A percentile compares a stretch with the other conserved stretches of the same genome.
Conservation (phyloP, 2,888 invertebrate species). For the Habroteleia sp. region DNA sequence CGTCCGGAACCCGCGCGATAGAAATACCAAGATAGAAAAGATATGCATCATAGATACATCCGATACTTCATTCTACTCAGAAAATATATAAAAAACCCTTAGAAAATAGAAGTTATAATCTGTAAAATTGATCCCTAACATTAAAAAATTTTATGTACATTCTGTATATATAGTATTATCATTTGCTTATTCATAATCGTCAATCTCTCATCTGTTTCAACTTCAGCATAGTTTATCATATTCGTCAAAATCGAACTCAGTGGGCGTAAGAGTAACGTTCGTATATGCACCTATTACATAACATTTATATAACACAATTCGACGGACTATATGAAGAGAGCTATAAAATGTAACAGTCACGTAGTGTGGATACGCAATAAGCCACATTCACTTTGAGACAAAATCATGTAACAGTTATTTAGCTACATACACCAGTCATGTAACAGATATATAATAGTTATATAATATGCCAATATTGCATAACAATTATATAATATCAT, state of each 20-base stretch:
- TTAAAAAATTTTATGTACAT: constrained; percentile 63
- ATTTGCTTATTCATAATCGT: constrained; percentile 46
- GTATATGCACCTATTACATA: constrained; percentile 48
- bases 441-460: constrained; percentile 55
- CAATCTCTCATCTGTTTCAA: constrained; percentile 20
- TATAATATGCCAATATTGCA: constrained; percentile 53
- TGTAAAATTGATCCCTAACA: constrained; percentile 61
- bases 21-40: constrained; percentile 20
- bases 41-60: constrained; percentile 30
- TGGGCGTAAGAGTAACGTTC: constrained; percentile 54
- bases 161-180: constrained; percentile 57
- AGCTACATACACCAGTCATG: constrained; percentile 53
- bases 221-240: constrained; percentile 45
- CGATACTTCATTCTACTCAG: constrained; percentile 58
- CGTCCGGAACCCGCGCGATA: constrained; percentile 15
- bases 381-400: constrained; percentile 47
- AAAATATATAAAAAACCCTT: constrained; percentile 60
- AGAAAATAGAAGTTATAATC: constrained; percentile 61
- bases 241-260: constrained; percentile 61
- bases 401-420: constrained; percentile 51
- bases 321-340: constrained; percentile 50
- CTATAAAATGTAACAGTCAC: constrained; percentile 60
- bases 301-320: constrained; percentile 57
- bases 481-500: constrained; percentile 56
- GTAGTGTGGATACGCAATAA: constrained; percentile 48